Evolutionary conservation across 2,113 vertebrate genomes (phyloP).

Genomic region (Athene cunicularia): DNA sequence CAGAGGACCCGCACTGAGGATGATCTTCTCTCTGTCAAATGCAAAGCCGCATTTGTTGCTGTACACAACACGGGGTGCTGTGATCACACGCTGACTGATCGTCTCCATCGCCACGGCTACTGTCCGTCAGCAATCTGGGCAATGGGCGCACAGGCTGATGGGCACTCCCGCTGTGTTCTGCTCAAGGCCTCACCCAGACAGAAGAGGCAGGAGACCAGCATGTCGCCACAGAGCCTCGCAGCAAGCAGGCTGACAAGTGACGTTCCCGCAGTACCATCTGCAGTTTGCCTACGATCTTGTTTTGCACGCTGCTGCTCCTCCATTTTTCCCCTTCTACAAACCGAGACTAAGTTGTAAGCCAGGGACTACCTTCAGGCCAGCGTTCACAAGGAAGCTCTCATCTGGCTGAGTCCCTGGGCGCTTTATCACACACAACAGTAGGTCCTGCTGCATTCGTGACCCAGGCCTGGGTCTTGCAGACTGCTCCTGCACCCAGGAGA

Average conservation of each 20-base stretch:
- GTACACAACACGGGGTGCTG: rapidly evolving
- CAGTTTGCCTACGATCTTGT: neutral
- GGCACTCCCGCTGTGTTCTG: neutral
- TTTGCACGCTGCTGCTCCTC: neutral
- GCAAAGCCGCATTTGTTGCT: neutral
- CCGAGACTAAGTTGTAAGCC: neutral
- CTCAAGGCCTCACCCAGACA: neutral
- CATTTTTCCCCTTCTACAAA: neutral
- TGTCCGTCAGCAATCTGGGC: neutral
- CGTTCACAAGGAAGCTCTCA: neutral
- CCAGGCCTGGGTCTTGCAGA: neutral
- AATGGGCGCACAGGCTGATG: neutral
- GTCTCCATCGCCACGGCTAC: rapidly evolving
- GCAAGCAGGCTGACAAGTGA: neutral
- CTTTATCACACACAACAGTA: neutral
- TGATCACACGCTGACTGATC: neutral
- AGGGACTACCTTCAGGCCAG: neutral
- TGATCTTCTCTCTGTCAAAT: neutral
- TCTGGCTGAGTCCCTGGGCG: neutral
- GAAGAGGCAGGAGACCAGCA: neutral
- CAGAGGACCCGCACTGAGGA: neutral
- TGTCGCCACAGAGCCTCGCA: neutral
- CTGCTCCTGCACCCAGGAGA: neutral
- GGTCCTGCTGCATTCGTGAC: neutral
- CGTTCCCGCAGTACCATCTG: neutral